These are phyloP conservation scores for Caloenas nicobarica DNA, from an alignment of 2,113 vertebrate genomes.

Conservation along the genomic window DNA sequence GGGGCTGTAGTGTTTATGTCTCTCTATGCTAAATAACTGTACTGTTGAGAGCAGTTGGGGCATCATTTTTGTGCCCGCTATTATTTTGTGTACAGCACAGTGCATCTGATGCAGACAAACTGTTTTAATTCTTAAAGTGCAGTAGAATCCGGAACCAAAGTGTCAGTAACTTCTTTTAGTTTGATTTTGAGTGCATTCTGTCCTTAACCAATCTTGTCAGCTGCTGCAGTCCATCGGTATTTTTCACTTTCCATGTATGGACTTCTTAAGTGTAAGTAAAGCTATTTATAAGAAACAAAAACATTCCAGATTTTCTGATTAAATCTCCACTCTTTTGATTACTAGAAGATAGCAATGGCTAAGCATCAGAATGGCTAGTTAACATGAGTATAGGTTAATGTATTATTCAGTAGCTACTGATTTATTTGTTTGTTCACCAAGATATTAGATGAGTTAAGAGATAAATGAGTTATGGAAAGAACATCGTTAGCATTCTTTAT, in stretches of 20 bases:
- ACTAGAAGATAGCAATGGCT: not conserved
- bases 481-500: not conserved
- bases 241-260: not conserved
- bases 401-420: not conserved
- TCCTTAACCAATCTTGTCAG: not conserved
- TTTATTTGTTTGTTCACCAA: not conserved
- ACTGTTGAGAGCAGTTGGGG: not conserved
- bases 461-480: not conserved
- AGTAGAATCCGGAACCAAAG: not conserved
- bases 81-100: not conserved
- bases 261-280: not conserved
- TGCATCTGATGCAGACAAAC: not conserved
- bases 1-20: not conserved
- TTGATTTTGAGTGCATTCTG: not conserved
- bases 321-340: not conserved
- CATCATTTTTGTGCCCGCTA: accelerated
- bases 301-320: not conserved
- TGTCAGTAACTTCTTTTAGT: not conserved
- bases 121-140: not conserved
- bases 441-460: not conserved
- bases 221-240: not conserved
- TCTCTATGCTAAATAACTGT: not conserved
- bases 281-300: not conserved
- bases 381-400: not conserved
- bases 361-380: not conserved